Conservation (phyloP, 1,140 invertebrate genomes). For the Macrobrachium nipponense region DNA sequence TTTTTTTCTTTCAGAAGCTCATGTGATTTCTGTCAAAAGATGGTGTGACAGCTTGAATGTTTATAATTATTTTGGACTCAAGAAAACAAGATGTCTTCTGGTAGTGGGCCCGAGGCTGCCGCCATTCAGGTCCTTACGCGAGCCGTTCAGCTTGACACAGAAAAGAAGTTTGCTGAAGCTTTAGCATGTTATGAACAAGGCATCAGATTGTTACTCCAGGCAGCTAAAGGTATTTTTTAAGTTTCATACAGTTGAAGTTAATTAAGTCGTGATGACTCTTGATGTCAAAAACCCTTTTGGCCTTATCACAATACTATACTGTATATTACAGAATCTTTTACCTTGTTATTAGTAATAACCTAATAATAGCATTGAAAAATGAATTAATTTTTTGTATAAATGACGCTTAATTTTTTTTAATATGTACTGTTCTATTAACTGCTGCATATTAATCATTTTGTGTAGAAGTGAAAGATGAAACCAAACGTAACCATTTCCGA, state of each 20-base stretch:
- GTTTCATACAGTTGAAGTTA: not conserved
- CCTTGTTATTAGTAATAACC: no score
- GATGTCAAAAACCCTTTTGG: no score
- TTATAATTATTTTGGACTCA: no score
- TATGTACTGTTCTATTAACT: not conserved
- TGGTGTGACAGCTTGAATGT: no score
- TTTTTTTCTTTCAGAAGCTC: no score
- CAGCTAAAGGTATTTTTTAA: constrained; percentile 36
- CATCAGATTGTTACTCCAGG: constrained; percentile 49
- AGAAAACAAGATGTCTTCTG: not conserved
- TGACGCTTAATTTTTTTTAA: not conserved
- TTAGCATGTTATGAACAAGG: constrained; percentile 58
- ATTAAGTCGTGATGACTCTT: no score
- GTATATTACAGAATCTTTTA: no score
- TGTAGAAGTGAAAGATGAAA: constrained; percentile 44
- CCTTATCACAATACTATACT: no score
- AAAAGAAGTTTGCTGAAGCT: constrained; percentile 50
- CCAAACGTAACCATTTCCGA: constrained; percentile 36
- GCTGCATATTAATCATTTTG: not conserved
- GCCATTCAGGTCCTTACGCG: constrained; percentile 52
- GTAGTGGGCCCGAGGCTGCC: constrained; percentile 11
- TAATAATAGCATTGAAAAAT: not conserved
- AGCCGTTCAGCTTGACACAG: constrained; percentile 53
- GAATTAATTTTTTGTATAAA: not conserved
- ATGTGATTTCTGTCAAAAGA: no score